phyloP scores from a whole-genome alignment of 2,888 invertebrate species.

The Junonia oenone region DNA sequence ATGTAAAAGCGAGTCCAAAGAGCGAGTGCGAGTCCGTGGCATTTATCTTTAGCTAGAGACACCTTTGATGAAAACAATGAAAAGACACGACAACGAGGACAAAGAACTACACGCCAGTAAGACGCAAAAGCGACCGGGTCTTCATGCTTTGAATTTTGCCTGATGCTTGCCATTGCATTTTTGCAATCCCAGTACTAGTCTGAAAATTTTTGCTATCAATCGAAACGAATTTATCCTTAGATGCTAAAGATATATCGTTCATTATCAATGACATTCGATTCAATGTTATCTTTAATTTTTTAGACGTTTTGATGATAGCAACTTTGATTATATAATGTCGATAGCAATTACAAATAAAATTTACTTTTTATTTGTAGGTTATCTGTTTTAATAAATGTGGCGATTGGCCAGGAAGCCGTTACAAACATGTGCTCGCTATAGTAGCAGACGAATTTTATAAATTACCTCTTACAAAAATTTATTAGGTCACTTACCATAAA shows the following conservation, averaged over 20 bases:
- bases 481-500: no score
- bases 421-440: no score
- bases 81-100: conserved; percentile 9
- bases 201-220: background rate
- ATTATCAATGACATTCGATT: background rate
- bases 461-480: no score
- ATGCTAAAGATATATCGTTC: background rate
- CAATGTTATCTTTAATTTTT: background rate
- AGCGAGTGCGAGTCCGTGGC: conserved; percentile 13
- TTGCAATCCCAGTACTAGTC: no score
- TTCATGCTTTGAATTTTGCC: conserved; percentile 8
- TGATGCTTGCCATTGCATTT: background rate
- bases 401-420: no score
- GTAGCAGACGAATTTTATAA: no score
- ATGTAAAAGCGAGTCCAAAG: conserved; percentile 16
- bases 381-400: no score
- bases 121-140: conserved; percentile 7
- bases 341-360: no score
- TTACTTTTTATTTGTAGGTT: no score
- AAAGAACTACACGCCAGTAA: conserved; percentile 14
- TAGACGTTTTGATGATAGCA: no score
- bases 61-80: conserved; percentile 24
- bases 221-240: background rate
- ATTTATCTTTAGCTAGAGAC: conserved; percentile 12
- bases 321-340: no score